Base-by-base conservation (phyloP, 2,113 vertebrate genomes). In the Mustela lutreola region DNA sequence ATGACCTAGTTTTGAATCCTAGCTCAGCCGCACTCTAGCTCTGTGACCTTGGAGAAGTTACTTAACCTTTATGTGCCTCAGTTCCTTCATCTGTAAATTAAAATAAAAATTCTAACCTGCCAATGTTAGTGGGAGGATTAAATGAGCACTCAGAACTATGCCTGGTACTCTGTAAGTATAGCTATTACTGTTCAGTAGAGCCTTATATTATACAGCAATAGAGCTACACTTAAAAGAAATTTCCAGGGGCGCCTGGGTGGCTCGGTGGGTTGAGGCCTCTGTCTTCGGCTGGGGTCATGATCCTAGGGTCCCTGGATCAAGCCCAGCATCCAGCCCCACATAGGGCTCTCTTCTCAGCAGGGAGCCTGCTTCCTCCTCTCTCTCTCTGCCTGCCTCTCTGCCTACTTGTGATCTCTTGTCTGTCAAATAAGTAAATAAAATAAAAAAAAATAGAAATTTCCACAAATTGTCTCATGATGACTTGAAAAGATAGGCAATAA, bases 191-290 rank as follows among this genome's bases (percentile, higher is more conserved):
- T 60, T 56, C 31, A 93, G 70, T 33, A 84, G 18, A 93, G 19
- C 24, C 56, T 89, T 48, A 48, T 9, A 39, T 65, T 73, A n/a
- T 9, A 60, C 67, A 48, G 60, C 73, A 81, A 76, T 19, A 79
- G 63, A 65, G 60, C 60, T 94, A n/a, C 15, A 80, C 90, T 96
- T 70, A 42, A 95, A 91, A 95, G 28, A 94, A 94, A 76, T 53
- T 86, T 92, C 26, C 45, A 53, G 45, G 45, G 45, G 45, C 45
- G 9, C 45, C 45, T 48, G 45, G 45, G 45, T 48, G 45, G 45
- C 45, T 48, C 45, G 10, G 45, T 48, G 45, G 45, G 45, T 48
- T 48, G 45, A 48, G 45, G 45, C 45, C 45, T 48, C 45, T 48
- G 45, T 9, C 45, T 45, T 45, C 1, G 6, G 45, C 45, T 45